Percentiles rank a stretch among this genome's conserved stretches.
These are phyloP conservation scores for Ptychoptera contaminata DNA, from an alignment of 2,888 invertebrate genomes.

Conservation along the genomic window DNA sequence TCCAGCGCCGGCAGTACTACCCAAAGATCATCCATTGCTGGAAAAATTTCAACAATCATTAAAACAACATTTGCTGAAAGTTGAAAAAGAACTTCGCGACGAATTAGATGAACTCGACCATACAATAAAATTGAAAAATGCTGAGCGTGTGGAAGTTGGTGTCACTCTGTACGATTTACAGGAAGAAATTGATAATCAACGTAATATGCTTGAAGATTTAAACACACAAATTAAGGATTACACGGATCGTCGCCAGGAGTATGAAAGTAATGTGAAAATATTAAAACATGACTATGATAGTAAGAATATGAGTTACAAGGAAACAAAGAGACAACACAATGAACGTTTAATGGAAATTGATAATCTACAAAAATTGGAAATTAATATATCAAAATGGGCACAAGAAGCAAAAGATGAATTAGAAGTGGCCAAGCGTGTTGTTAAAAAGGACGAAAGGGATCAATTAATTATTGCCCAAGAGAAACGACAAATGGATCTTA, in stretches of 20 bases:
- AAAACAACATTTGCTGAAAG: conserved; percentile 44
- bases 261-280: conserved; percentile 23
- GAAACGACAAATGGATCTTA: conserved; percentile 37
- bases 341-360: conserved; percentile 22
- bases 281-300: conserved; percentile 26
- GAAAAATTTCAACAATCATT: conserved; percentile 55
- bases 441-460: conserved; percentile 24
- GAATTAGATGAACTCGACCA: conserved; percentile 51
- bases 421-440: conserved; percentile 25
- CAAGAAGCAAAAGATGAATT: conserved; percentile 25
- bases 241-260: conserved; percentile 22
- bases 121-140: conserved; percentile 19
- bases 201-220: conserved; percentile 31
- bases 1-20: conserved; percentile 31
- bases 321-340: conserved; percentile 20
- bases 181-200: conserved; percentile 33
- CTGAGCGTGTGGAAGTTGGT: conserved; percentile 29
- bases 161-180: conserved; percentile 33
- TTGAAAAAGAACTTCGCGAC: conserved; percentile 44
- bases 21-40: conserved; percentile 58
- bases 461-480: conserved; percentile 28
- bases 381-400: conserved; percentile 26
- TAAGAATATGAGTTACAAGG: conserved; percentile 16
- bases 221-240: conserved; percentile 27
- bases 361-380: conserved; percentile 22